Conservation (phyloP, 64 coral and sea anemone species). For the Dendrophyllia cribrosa region DNA sequence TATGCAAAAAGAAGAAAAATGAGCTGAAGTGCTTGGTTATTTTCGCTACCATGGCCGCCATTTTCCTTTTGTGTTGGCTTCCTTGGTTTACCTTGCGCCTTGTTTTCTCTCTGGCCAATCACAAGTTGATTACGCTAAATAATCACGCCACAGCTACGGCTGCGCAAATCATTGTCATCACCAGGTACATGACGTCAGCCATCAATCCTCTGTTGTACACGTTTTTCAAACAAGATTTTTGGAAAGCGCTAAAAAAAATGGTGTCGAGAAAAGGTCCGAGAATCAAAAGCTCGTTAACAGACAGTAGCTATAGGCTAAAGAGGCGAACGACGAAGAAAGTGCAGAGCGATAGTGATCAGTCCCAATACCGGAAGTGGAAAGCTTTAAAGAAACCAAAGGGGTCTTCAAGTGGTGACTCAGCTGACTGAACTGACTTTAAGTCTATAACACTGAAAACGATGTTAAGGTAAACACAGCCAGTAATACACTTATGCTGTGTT, state of each 20-base stretch:
- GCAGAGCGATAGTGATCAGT: background rate
- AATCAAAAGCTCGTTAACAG: background rate
- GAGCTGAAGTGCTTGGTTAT: slow-evolving; percentile 8
- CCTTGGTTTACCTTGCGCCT: slow-evolving; percentile 38
- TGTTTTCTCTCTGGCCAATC: background rate
- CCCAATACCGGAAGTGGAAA: background rate
- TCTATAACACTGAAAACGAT: no score
- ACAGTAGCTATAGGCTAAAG: background rate
- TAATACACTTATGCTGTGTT: no score
- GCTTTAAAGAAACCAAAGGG: no score
- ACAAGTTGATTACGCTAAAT: background rate
- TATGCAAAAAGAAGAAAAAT: slow-evolving; percentile 2
- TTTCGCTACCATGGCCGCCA: slow-evolving; percentile 31
- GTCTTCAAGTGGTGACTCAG: no score
- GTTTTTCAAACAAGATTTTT: slow-evolving; percentile 45
- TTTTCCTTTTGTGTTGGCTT: slow-evolving; percentile 13
- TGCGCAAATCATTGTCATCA: background rate
- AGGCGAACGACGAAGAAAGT: background rate
- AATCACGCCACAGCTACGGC: background rate
- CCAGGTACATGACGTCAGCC: slow-evolving; percentile 3
- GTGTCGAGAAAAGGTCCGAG: background rate
- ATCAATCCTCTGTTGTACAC: slow-evolving; percentile 40
- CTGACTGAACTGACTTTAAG: no score
- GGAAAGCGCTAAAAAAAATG: slow-evolving; percentile 12
- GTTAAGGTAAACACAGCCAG: no score